Evolutionary conservation across 2,113 vertebrate genomes (phyloP), one percentile per base, ranked within the genome.

Genomic region (Alouatta palliata): DNA sequence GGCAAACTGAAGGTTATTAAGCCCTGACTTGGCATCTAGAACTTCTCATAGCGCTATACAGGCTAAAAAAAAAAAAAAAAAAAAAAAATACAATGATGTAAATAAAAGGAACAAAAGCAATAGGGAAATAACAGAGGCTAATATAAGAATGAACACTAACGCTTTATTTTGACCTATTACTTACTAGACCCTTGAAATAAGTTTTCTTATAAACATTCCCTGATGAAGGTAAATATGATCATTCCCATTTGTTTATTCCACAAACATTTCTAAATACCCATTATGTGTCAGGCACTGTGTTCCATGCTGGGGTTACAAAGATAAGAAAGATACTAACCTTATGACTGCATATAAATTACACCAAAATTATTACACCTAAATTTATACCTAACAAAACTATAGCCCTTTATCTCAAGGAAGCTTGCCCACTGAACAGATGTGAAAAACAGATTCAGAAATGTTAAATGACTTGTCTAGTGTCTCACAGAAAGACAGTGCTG

Each of bases 391-490:
- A 52, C 32, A 52, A 23, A 45, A 45, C 5, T 30, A 47, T 1
- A 90, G 81, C 2, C 5, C 35, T 95, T 90, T 94, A 71, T 81
- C 54, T 77, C 43, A 45, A 95, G 85, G 75, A 86, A 84, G 64
- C 35, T 92, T 52, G 32, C 76, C 81, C 66, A 81, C 27, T 30
- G 94, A 90, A 87, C n/a, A 92, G 75, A 92, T 87, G 64, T 45
- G 58, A 83, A 87, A 84, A 91, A 43, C 37, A 77, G 76, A 88
- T 84, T 96, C 47, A 43, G 80, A 95, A 73, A 96, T 83, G 81
- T 90, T 92, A 90, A 81, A 27, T 70, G 56, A 54, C 21, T 73
- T 89, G 37, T 70, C 32, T 40, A 77, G 2, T 61, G 45, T 68
- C 66, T 10, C 54, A 58, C 20, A 91, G 87, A 96, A 80, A 90